Evolutionary conservation across 2,113 vertebrate genomes (phyloP).

Genomic region (Turnix velox): DNA sequence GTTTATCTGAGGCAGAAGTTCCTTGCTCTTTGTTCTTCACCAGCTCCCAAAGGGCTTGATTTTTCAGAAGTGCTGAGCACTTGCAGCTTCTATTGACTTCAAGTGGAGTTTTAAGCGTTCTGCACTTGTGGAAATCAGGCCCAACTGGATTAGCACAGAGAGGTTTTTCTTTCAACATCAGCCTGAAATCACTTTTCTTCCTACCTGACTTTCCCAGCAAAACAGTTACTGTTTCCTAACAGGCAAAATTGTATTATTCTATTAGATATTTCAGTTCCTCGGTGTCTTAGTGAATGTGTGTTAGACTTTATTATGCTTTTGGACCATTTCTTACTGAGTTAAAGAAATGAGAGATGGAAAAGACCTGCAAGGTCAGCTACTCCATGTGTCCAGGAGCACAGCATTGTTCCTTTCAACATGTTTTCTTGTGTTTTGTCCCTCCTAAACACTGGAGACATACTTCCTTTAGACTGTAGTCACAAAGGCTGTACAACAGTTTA

Average conservation of each 20-base stretch:
- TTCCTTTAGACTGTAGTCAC: neutral
- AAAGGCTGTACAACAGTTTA: neutral
- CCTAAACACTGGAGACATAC: neutral
- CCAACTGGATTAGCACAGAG: conserved; percentile 55
- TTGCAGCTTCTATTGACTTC: conserved; percentile 63
- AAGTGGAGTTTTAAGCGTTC: conserved; percentile 59
- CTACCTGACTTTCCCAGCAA: conserved; percentile 33
- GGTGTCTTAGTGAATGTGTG: neutral
- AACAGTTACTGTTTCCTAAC: conserved; percentile 8
- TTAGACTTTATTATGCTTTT: conserved; percentile 15
- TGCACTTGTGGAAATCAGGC: conserved; percentile 56
- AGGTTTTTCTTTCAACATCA: conserved; percentile 42
- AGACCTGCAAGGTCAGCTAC: conserved; percentile 7
- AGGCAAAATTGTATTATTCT: neutral
- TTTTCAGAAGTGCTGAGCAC: conserved; percentile 59
- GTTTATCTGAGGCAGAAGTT: conserved; percentile 57
- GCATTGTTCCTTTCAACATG: conserved; percentile 5
- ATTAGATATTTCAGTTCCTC: neutral
- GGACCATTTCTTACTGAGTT: neutral
- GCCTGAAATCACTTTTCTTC: conserved; percentile 37
- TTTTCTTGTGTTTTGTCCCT: neutral
- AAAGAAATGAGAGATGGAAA: conserved; percentile 34
- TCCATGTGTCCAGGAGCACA: neutral
- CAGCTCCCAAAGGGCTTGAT: conserved; percentile 34
- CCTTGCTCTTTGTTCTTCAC: conserved; percentile 64